Evolutionary conservation across 2,888 invertebrate species (phyloP).

Genomic region (Lasioglossum leucozonium): DNA sequence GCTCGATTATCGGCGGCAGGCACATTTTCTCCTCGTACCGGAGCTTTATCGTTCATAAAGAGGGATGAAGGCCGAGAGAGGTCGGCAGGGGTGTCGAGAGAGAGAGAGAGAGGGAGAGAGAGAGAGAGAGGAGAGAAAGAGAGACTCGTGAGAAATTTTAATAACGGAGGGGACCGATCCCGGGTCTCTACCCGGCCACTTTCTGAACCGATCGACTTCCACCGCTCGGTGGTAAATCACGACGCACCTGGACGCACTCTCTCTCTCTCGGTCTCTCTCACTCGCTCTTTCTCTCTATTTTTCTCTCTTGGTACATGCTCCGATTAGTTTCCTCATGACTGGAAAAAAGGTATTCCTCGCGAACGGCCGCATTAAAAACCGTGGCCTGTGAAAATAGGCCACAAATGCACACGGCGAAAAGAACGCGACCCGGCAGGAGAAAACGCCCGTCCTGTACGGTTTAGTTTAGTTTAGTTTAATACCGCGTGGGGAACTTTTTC

Average conservation of each 20-base stretch:
- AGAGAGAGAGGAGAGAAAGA: background rate
- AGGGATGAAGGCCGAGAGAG: background rate
- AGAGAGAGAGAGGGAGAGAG: background rate
- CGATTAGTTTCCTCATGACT: slow-evolving; percentile 62
- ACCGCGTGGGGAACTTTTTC: background rate
- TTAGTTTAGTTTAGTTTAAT: slow-evolving; percentile 9
- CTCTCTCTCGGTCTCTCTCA: background rate
- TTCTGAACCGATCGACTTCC: slow-evolving; percentile 62
- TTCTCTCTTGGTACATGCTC: slow-evolving; percentile 22
- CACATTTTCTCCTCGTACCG: slow-evolving; percentile 25
- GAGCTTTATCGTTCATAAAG: slow-evolving; percentile 25
- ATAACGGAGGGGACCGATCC: slow-evolving; percentile 55
- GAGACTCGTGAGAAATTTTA: slow-evolving; percentile 67
- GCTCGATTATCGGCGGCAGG: slow-evolving; percentile 46
- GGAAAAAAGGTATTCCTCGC: slow-evolving; percentile 60
- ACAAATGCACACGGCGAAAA: slow-evolving; percentile 42
- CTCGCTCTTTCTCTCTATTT: background rate
- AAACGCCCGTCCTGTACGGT: slow-evolving; percentile 22
- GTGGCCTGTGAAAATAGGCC: slow-evolving; percentile 58
- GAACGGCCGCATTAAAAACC: slow-evolving; percentile 44
- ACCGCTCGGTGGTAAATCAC: slow-evolving; percentile 64
- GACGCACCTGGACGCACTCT: slow-evolving; percentile 69
- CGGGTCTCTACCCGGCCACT: slow-evolving; percentile 28
- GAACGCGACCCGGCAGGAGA: slow-evolving; percentile 60
- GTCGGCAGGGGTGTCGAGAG: background rate